Evolutionary conservation across 1,140 invertebrate genomes (phyloP).

Genomic region (Maconellicoccus hirsutus): DNA sequence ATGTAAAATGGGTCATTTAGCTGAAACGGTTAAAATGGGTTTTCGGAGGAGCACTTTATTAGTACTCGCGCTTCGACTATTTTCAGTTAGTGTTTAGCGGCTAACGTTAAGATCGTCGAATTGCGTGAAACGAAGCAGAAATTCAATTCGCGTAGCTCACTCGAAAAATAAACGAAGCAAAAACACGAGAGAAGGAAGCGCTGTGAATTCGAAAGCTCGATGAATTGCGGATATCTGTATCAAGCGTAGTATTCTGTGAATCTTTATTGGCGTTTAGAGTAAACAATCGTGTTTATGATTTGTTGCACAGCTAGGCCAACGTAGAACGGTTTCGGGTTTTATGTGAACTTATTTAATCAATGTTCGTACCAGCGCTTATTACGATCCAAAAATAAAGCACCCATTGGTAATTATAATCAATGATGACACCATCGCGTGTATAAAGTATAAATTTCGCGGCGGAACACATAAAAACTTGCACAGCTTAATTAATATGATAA

Average conservation of each 20-base stretch:
- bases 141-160: background rate
- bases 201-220: background rate
- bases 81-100: background rate
- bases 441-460: background rate
- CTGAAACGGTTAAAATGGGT: background rate
- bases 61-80: background rate
- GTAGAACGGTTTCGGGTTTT: too few species aligned
- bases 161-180: background rate
- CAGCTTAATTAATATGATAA: slow-evolving; percentile 9
- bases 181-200: background rate
- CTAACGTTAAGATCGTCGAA: background rate
- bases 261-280: too few species aligned
- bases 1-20: background rate
- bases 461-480: background rate
- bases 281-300: too few species aligned
- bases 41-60: background rate
- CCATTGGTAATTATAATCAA: background rate
- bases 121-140: slow-evolving; percentile 7
- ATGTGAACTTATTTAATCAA: too few species aligned
- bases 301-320: too few species aligned
- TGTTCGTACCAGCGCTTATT: background rate
- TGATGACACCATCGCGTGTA: background rate
- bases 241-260: too few species aligned
- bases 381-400: background rate
- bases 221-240: background rate